Conservation (phyloP, 2,113 vertebrate species). For the Ammodramus savannarum region DNA sequence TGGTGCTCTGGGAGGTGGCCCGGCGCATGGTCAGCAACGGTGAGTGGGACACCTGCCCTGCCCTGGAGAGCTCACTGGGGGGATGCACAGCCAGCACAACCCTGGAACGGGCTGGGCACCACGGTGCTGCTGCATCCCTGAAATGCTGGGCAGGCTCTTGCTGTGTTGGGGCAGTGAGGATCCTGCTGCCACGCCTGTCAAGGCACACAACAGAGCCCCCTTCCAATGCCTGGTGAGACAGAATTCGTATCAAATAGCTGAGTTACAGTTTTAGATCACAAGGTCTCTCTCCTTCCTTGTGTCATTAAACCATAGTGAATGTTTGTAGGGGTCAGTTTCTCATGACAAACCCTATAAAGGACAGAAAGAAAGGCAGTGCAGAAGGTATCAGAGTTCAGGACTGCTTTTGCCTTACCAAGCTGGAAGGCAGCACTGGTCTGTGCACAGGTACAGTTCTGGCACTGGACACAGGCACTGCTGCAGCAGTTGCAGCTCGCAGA, state of each 20-base stretch:
- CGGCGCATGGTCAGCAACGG: conserved; percentile 96
- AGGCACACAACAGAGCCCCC: neutral
- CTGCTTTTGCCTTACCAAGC: neutral
- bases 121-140: neutral
- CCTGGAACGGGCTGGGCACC: no score
- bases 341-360: neutral
- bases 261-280: neutral
- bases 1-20: conserved; percentile 97
- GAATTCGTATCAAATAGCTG: neutral
- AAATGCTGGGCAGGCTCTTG: neutral
- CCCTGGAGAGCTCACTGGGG: no score
- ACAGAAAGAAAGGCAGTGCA: neutral
- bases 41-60: no score
- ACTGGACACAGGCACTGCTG: neutral
- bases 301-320: neutral
- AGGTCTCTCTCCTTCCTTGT: neutral
- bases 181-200: neutral
- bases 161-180: neutral
- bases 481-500: neutral
- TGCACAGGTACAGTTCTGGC: neutral
- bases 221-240: neutral
- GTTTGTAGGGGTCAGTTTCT: neutral
- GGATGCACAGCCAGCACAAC: no score
- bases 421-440: neutral
- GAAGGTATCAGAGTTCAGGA: neutral